phyloP scores from a whole-genome alignment of 2,113 vertebrate species.

The Burhinus bistriatus region DNA sequence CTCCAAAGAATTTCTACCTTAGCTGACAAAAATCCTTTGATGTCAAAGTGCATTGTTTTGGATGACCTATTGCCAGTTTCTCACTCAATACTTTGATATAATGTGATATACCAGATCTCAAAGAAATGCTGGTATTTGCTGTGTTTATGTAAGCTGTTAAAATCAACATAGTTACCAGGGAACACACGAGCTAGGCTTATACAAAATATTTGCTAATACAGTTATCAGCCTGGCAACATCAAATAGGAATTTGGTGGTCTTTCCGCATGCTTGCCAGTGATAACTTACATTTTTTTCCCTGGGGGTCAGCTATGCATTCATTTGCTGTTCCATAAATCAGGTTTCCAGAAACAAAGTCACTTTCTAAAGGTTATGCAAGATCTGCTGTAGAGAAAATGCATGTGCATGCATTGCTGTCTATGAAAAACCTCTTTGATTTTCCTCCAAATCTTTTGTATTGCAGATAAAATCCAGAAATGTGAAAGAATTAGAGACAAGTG shows the following conservation, averaged over 20 bases:
- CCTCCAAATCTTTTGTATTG: not conserved
- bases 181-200: not conserved
- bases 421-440: not conserved
- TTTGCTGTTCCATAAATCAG: not conserved
- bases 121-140: not conserved
- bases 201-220: not conserved
- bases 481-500: not conserved
- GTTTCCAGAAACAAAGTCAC: not conserved
- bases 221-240: not conserved
- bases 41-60: not conserved
- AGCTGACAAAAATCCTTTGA: not conserved
- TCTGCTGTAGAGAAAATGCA: not conserved
- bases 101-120: not conserved
- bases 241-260: not conserved
- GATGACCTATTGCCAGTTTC: not conserved
- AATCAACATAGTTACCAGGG: not conserved
- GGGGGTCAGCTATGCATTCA: not conserved
- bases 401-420: accelerated
- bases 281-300: not conserved
- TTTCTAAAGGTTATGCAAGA: not conserved
- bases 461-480: not conserved
- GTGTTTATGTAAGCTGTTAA: not conserved
- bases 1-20: not conserved
- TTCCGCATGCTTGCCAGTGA: not conserved
- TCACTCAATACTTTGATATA: not conserved